These are phyloP conservation scores for Leptobrachium ailaonicum DNA, from an alignment of 2,113 vertebrate genomes.

Conservation along the genomic window DNA sequence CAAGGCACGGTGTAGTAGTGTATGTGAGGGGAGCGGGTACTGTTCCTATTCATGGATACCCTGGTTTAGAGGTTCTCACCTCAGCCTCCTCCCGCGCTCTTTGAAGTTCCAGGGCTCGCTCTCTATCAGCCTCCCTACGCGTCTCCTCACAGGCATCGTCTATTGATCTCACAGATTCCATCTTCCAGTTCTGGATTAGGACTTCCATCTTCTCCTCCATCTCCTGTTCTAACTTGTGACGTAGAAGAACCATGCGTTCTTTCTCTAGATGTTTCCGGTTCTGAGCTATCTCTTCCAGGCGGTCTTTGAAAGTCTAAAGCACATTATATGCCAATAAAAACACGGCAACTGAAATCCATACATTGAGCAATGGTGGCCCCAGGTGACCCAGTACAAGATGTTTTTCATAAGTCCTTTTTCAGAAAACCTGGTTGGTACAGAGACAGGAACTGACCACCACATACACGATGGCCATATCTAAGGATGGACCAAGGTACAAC, in stretches of 20 bases:
- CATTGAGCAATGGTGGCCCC: too few relatives aligned
- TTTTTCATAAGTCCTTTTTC: too few relatives aligned
- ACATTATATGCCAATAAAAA: not conserved
- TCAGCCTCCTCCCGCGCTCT: not conserved
- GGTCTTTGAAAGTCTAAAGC: slow-evolving; percentile 44
- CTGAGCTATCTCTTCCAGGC: slow-evolving; percentile 50
- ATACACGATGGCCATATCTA: too few relatives aligned
- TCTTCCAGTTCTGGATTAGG: slow-evolving; percentile 49
- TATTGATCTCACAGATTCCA: slow-evolving; percentile 36
- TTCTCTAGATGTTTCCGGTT: slow-evolving; percentile 50
- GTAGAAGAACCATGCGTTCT: slow-evolving; percentile 44
- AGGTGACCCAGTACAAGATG: not conserved
- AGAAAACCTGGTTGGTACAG: too few relatives aligned
- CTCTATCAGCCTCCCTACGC: slow-evolving; percentile 14
- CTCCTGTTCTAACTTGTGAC: slow-evolving; percentile 39
- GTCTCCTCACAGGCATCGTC: slow-evolving; percentile 40
- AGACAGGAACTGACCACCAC: too few relatives aligned
- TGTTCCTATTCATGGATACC: not conserved
- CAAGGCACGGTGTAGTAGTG: not conserved
- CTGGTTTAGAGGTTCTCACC: not conserved
- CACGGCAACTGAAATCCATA: too few relatives aligned
- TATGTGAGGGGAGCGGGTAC: not conserved
- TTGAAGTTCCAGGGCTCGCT: slow-evolving; percentile 7
- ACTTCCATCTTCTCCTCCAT: slow-evolving; percentile 47
- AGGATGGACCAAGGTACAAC: too few relatives aligned